Evolutionary conservation across 2,113 vertebrate species (phyloP).

Genomic region (Mastomys coucha): DNA sequence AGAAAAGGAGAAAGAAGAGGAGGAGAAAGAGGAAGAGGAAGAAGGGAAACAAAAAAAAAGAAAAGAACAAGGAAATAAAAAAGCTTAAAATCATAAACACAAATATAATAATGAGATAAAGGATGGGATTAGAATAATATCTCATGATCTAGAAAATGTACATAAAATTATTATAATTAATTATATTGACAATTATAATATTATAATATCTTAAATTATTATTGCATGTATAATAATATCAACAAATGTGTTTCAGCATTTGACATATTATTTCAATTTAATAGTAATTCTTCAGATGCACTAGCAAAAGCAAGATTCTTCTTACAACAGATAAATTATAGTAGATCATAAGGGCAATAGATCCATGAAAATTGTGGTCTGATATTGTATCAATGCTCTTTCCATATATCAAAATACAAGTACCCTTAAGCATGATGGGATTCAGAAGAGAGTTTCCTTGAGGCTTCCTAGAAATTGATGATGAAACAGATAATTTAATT

Average conservation of each 20-base stretch:
- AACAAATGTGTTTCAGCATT: not conserved
- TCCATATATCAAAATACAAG: not conserved
- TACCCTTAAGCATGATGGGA: not conserved
- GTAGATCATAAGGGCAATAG: not conserved
- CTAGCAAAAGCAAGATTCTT: constrained; percentile 17
- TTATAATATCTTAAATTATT: not conserved
- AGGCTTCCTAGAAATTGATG: not conserved
- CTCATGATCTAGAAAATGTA: not conserved
- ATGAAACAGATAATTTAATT: not conserved
- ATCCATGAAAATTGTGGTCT: not conserved
- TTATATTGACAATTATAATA: not conserved
- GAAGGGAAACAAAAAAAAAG: not conserved
- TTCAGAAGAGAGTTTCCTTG: not conserved
- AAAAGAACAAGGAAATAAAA: not conserved
- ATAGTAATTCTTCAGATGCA: not conserved
- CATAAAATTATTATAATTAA: not conserved
- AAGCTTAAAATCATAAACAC: not conserved
- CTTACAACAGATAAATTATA: not conserved
- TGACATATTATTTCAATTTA: constrained; percentile 8
- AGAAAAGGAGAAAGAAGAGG: not conserved
- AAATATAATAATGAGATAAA: constrained; percentile 19
- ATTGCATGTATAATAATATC: not conserved
- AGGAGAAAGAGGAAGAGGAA: not conserved
- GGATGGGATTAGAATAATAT: not conserved
- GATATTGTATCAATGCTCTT: not conserved